Conservation (phyloP, 2,888 invertebrate genomes). For the Scrobipalpa atriplicella region DNA sequence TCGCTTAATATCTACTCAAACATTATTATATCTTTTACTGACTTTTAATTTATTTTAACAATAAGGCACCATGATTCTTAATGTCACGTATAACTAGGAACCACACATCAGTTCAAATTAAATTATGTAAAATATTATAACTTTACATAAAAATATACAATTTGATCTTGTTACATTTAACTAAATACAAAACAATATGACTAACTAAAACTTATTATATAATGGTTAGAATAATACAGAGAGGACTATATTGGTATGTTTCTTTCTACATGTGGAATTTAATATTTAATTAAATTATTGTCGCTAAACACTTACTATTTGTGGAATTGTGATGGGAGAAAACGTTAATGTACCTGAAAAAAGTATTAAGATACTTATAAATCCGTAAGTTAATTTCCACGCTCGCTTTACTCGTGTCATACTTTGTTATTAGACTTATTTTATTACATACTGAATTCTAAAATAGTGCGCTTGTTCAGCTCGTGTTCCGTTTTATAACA, state of each 20-base stretch:
- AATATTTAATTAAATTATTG: constrained; percentile 3
- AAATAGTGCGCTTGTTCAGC: too few relatives aligned
- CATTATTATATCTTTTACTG: not conserved
- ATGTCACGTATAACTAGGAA: constrained; percentile 31
- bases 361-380: not conserved
- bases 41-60: constrained; percentile 3
- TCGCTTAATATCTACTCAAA: not conserved
- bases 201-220: not conserved
- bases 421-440: too few relatives aligned
- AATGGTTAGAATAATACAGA: constrained; percentile 15
- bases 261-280: constrained; percentile 17
- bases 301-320: constrained; percentile 16
- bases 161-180: constrained; percentile 16
- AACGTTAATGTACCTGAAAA: constrained; percentile 12
- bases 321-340: constrained; percentile 21
- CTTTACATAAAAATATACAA: constrained; percentile 15
- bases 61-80: constrained; percentile 33
- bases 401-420: too few relatives aligned
- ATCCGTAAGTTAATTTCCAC: too few relatives aligned
- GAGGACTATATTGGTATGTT: constrained; percentile 19
- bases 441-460: too few relatives aligned
- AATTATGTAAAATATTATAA: constrained; percentile 7
- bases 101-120: constrained; percentile 34
- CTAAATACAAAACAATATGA: constrained; percentile 1
- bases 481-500: too few relatives aligned